These are phyloP conservation scores for Seriola rivoliana DNA, from an alignment of 2,113 vertebrate genomes.

Conservation along the genomic window DNA sequence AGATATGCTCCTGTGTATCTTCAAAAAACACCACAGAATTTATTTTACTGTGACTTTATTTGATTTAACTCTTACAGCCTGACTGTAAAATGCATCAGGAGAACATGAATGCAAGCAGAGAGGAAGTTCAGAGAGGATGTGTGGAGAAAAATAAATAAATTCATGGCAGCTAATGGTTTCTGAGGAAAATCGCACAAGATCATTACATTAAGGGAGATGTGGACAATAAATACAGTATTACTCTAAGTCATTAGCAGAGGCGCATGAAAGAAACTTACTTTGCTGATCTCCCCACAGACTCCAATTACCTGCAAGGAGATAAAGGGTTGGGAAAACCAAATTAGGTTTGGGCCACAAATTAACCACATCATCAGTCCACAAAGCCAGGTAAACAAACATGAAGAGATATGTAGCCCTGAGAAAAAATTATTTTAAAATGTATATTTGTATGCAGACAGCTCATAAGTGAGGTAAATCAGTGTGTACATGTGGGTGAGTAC, in stretches of 20 bases:
- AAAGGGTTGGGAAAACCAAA: slow-evolving; percentile 50
- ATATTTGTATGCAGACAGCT: slow-evolving; percentile 21
- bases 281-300: slow-evolving; percentile 98
- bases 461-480: background rate
- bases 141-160: background rate
- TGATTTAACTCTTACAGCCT: slow-evolving; percentile 8
- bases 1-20: background rate
- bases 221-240: slow-evolving; percentile 55
- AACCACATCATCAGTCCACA: slow-evolving; percentile 24
- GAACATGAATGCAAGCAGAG: slow-evolving; percentile 4
- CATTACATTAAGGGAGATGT: slow-evolving; percentile 50
- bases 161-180: slow-evolving; percentile 38
- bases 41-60: background rate
- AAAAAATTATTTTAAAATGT: slow-evolving; percentile 12
- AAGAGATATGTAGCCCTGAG: no score
- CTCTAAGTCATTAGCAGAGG: slow-evolving; percentile 45
- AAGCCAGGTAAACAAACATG: slow-evolving; percentile 38
- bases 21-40: background rate
- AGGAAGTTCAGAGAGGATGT: slow-evolving; percentile 21
- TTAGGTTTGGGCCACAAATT: slow-evolving; percentile 51
- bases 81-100: background rate
- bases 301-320: slow-evolving; percentile 93
- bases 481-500: background rate
- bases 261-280: slow-evolving; percentile 89
- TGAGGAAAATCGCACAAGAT: slow-evolving; percentile 47